Evolutionary conservation across 2,888 invertebrate species (phyloP).

Genomic region (Eupelmus urozonus): DNA sequence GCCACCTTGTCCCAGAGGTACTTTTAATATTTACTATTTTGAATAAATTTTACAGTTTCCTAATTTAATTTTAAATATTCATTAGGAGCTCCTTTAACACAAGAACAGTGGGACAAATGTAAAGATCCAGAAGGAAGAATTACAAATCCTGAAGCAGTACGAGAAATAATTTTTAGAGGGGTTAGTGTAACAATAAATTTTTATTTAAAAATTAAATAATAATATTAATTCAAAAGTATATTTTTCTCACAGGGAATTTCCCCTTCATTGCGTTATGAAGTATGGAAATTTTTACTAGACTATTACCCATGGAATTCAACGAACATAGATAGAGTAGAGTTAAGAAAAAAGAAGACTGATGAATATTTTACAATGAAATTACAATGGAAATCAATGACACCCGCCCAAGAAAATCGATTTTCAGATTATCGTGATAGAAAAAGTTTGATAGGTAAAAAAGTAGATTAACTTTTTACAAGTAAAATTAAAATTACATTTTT

Average conservation of each 20-base stretch:
- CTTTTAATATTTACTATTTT: constrained; percentile 29
- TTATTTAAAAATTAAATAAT: too few species aligned
- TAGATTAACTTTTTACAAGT: background rate
- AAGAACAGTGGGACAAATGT: constrained; percentile 89
- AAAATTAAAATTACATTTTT: constrained; percentile 16
- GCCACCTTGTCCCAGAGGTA: constrained; percentile 78
- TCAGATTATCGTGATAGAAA: constrained; percentile 93
- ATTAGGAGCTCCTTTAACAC: constrained; percentile 85
- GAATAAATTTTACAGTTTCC: background rate
- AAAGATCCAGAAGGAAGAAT: constrained; percentile 90
- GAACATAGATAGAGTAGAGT: constrained; percentile 83
- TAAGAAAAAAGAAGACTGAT: constrained; percentile 86
- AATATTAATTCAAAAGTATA: constrained; percentile 1
- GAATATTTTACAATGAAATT: constrained; percentile 97
- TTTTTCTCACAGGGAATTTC: constrained; percentile 84
- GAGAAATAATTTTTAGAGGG: constrained; percentile 93
- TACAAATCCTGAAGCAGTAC: constrained; percentile 86
- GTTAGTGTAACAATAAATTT: constrained; percentile 80
- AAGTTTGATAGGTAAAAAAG: constrained; percentile 87
- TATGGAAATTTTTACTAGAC: constrained; percentile 96
- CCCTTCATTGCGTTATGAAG: constrained; percentile 86
- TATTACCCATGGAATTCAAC: constrained; percentile 93
- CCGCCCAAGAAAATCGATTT: constrained; percentile 92
- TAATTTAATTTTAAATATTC: constrained; percentile 33
- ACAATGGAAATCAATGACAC: constrained; percentile 95